A percentile compares a stretch with the other conserved stretches of the same genome.
phyloP scores from a whole-genome alignment of 2,797 vertebrate species.

The Pachyuromys duprasi region DNA sequence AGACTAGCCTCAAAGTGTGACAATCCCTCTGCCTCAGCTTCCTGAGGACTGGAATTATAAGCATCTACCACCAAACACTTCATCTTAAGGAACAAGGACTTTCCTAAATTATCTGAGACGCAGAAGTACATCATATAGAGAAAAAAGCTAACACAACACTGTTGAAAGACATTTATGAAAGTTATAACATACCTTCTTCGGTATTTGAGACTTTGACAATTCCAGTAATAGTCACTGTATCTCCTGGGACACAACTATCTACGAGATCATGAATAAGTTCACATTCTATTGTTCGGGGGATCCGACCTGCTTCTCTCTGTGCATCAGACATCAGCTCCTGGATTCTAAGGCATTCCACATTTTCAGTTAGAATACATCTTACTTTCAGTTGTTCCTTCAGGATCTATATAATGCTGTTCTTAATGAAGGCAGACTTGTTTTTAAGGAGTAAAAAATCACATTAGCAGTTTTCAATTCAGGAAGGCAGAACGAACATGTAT shows the following conservation, averaged over 20 bases:
- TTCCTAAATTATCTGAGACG: slow-evolving; percentile 37
- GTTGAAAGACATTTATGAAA: neutral
- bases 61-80: neutral
- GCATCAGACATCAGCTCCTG: slow-evolving; percentile 96
- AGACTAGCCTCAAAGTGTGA: neutral
- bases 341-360: slow-evolving; percentile 88
- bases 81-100: slow-evolving; percentile 50
- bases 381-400: neutral
- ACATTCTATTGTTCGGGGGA: slow-evolving; percentile 97
- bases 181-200: slow-evolving; percentile 90
- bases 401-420: neutral
- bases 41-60: neutral
- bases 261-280: slow-evolving; percentile 96
- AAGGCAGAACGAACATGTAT: neutral
- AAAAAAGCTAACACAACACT: slow-evolving; percentile 52
- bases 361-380: slow-evolving; percentile 35
- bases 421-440: neutral
- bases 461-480: neutral
- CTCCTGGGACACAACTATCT: slow-evolving; percentile 97
- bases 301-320: slow-evolving; percentile 95
- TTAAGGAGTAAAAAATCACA: neutral
- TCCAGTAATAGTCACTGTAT: slow-evolving; percentile 94
- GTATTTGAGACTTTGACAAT: slow-evolving; percentile 93
- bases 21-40: neutral
- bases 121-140: slow-evolving; percentile 17